Evolutionary conservation across 2,888 invertebrate species (phyloP).

Genomic region (Tetheella fluctuosa): DNA sequence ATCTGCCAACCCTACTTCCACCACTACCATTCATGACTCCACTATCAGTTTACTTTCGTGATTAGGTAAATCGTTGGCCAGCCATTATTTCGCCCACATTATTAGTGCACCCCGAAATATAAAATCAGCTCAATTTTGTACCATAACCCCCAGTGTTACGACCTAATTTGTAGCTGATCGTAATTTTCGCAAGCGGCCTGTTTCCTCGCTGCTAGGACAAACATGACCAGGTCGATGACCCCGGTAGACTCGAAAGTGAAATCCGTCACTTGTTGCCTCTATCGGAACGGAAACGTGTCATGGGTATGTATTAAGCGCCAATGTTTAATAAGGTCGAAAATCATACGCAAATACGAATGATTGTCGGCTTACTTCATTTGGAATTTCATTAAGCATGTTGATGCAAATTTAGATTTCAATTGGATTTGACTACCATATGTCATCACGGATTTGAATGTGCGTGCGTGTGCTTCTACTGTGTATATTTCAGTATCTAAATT

Average conservation of each 20-base stretch:
- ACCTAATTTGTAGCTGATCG: constrained; percentile 23
- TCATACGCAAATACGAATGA: constrained; percentile 34
- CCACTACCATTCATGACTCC: constrained; percentile 32
- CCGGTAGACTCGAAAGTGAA: constrained; percentile 67
- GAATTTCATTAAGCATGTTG: constrained; percentile 40
- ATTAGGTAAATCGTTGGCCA: constrained; percentile 44
- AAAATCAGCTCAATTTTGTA: constrained; percentile 21
- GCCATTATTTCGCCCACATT: constrained; percentile 22
- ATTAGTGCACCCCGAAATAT: constrained; percentile 20
- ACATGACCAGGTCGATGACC: constrained; percentile 54
- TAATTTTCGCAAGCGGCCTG: constrained; percentile 37
- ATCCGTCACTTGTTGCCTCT: constrained; percentile 71
- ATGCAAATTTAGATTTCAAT: constrained; percentile 27
- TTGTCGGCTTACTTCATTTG: constrained; percentile 19
- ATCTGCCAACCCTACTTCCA: constrained; percentile 28
- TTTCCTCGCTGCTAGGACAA: constrained; percentile 49
- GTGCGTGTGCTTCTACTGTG: no score
- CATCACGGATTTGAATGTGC: constrained; percentile 10
- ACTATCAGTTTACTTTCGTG: constrained; percentile 44
- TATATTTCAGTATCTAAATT: no score
- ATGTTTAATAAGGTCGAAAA: constrained; percentile 42
- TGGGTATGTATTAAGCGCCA: constrained; percentile 45
- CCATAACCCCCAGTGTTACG: constrained; percentile 30
- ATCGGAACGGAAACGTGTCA: constrained; percentile 56
- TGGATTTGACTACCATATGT: constrained; percentile 21